A percentile compares a stretch with the other conserved stretches of the same genome.
Evolutionary conservation across 2,113 vertebrate genomes (phyloP).

Genomic region (Spea bombifrons): DNA sequence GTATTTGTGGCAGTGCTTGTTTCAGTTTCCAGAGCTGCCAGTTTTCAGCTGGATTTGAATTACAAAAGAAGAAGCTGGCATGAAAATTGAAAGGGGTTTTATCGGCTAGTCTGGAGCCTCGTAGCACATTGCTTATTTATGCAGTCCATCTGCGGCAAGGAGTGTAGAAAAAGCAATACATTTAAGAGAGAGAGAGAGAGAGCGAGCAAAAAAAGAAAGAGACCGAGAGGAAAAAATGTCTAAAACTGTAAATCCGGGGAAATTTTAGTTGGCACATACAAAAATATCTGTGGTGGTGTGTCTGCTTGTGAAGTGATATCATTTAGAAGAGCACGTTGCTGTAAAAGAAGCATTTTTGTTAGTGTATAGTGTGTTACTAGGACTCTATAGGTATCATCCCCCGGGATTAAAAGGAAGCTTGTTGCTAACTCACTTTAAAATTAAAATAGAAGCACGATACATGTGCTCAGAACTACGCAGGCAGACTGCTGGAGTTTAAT

Average conservation of each 20-base stretch:
- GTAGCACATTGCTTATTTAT: constrained; percentile 87
- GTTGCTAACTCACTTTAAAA: constrained; percentile 79
- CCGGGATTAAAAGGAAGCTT: constrained; percentile 71
- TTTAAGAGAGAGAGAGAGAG: constrained; percentile 55
- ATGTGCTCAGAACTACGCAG: constrained; percentile 64
- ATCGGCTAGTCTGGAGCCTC: constrained; percentile 86
- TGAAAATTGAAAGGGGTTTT: constrained; percentile 86
- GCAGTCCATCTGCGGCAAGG: constrained; percentile 83
- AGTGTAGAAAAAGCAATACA: constrained; percentile 80
- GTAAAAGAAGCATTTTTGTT: constrained; percentile 69
- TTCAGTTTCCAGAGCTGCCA: constrained; percentile 86
- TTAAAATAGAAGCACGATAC: constrained; percentile 73
- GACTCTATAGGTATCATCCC: constrained; percentile 67
- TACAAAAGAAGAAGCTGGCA: constrained; percentile 89
- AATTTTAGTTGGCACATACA: constrained; percentile 83
- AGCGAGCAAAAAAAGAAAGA: neutral
- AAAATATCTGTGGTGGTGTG: constrained; percentile 71
- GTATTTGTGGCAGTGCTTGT: constrained; percentile 84
- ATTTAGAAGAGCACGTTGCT: constrained; percentile 77
- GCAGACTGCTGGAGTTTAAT: constrained; percentile 62
- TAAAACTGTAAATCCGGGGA: constrained; percentile 74
- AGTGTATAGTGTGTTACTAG: constrained; percentile 67
- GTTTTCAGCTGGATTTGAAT: constrained; percentile 86
- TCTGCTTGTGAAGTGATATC: constrained; percentile 73
- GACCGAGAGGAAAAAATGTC: constrained; percentile 54